phyloP scores from a whole-genome alignment of 2,113 vertebrate genomes.

The Hystrix brachyura region DNA sequence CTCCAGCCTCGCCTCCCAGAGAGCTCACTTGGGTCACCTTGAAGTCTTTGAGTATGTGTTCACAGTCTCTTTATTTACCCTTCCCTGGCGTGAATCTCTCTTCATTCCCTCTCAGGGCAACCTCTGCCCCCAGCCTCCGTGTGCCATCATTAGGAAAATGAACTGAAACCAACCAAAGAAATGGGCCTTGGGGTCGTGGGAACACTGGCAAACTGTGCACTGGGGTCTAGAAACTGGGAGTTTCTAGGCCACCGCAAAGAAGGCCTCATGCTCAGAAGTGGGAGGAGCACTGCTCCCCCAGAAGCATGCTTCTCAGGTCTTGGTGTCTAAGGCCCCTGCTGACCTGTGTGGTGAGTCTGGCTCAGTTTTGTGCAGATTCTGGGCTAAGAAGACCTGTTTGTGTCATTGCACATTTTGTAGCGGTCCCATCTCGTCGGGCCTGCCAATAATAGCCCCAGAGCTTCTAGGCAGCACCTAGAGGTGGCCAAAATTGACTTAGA shows the following conservation, averaged over 20 bases:
- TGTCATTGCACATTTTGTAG: background rate
- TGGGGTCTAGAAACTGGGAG: background rate
- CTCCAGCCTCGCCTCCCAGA: background rate
- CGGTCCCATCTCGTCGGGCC: background rate
- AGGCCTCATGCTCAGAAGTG: fast-evolving
- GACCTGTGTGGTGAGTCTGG: fast-evolving
- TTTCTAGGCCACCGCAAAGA: background rate
- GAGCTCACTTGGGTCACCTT: slow-evolving; percentile 50
- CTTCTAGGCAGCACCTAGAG: background rate
- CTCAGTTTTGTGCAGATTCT: background rate
- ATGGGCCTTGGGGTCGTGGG: background rate
- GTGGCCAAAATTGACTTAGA: slow-evolving; percentile 42
- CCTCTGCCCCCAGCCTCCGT: background rate
- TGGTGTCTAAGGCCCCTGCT: fast-evolving
- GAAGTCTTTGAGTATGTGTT: background rate
- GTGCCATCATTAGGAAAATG: background rate
- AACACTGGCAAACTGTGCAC: background rate
- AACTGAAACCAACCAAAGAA: background rate
- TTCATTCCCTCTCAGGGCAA: background rate
- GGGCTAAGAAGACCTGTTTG: background rate
- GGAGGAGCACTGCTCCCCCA: fast-evolving
- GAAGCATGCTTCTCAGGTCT: background rate
- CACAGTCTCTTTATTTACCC: slow-evolving; percentile 31
- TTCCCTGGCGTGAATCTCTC: background rate
- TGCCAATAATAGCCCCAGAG: background rate